Percentiles rank a stretch among this genome's conserved stretches.
These are phyloP conservation scores for Petromus typicus DNA, from an alignment of 2,113 vertebrate species.

Conservation along the genomic window DNA sequence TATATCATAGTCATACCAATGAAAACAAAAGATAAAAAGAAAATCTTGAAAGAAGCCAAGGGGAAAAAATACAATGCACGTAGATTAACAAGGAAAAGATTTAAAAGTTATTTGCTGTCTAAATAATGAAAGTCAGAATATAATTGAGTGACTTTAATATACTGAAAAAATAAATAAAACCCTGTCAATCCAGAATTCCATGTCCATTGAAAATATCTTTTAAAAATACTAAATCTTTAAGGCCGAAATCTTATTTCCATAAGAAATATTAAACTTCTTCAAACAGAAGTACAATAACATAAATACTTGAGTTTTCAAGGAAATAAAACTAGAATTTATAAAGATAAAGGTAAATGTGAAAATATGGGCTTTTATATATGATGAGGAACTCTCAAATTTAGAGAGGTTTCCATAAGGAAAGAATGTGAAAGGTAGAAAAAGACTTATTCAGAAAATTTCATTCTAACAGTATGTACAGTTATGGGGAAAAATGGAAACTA, in stretches of 20 bases:
- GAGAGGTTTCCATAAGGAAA: not conserved
- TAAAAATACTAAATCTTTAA: not conserved
- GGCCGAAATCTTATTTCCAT: not conserved
- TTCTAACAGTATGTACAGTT: not conserved
- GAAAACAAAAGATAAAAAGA: not conserved
- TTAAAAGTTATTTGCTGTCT: not conserved
- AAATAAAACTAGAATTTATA: not conserved
- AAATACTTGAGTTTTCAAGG: not conserved
- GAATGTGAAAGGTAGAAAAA: not conserved
- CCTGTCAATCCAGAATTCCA: not conserved
- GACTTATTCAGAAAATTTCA: not conserved
- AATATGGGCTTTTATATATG: not conserved
- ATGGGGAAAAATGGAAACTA: not conserved
- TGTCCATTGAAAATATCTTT: not conserved
- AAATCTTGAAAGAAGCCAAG: not conserved
- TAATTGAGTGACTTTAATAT: not conserved
- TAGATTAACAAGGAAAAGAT: not conserved
- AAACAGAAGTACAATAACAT: not conserved
- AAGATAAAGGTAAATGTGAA: not conserved
- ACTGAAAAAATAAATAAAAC: not conserved
- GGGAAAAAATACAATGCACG: not conserved
- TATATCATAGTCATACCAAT: not conserved
- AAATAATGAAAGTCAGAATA: not conserved
- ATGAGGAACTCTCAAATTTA: not conserved
- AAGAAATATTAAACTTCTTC: constrained; percentile 15